Evolutionary conservation across 2,888 invertebrate genomes (phyloP).

Genomic region (Amorpha juglandis): DNA sequence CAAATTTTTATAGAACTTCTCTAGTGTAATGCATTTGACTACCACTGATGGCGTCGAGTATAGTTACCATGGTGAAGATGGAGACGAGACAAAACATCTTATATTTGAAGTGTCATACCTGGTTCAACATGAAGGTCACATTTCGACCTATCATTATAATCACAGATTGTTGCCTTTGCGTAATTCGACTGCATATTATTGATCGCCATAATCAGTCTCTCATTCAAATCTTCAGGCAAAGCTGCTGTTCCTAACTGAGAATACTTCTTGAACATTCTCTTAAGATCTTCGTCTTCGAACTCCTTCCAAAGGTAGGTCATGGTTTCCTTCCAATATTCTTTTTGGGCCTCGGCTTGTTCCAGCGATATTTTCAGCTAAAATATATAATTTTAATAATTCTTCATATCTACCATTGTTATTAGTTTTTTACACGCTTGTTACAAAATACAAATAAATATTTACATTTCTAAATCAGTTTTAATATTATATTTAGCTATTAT

Average conservation of each 20-base stretch:
- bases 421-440: no score
- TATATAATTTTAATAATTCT: not conserved
- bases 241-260: constrained; percentile 89
- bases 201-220: constrained; percentile 84
- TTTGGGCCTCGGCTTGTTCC: constrained; percentile 81
- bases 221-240: constrained; percentile 87
- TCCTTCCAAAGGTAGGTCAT: constrained; percentile 89
- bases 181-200: constrained; percentile 90
- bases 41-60: not conserved
- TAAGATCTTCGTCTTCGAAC: constrained; percentile 87
- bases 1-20: no score
- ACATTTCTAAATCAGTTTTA: no score
- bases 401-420: not conserved
- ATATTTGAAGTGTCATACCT: constrained; percentile 70
- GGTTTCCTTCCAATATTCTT: constrained; percentile 87
- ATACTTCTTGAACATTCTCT: constrained; percentile 89
- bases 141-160: constrained; percentile 84
- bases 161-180: constrained; percentile 91
- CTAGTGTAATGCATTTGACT: no score
- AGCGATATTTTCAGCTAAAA: constrained; percentile 65
- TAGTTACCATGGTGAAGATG: not conserved
- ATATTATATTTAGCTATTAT: no score
- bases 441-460: no score
- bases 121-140: constrained; percentile 91
- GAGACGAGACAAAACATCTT: no score